Base-by-base conservation (phyloP, 2,113 vertebrate species). In the Lepisosteus oculatus region DNA sequence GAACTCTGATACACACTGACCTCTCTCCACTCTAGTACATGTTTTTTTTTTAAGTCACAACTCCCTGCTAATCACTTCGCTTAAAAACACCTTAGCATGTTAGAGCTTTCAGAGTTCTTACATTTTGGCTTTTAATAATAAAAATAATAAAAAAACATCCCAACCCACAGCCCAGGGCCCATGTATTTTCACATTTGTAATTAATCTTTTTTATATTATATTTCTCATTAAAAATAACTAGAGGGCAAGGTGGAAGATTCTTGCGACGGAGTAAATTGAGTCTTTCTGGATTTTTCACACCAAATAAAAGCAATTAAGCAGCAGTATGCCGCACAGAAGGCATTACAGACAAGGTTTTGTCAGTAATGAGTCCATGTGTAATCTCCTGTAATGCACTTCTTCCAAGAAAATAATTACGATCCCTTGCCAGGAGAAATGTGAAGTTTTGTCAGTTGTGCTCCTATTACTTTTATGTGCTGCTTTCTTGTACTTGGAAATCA, bases 281-380 rank as follows among this genome's bases (percentile, higher is more conserved):
- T 43, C 41, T n/a, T 56, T 42, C 54, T 59, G 55, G 12, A 59
- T 41, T 4, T 8, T 17, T 12, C 67, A 12, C 9, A 44, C 64
- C 45, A 66, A 66, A 66, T 66, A 66, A 66, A 66, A 55, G 12
- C 14, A 67, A 43, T 65, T 43, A 56, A 59, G 54, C 7, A 17
- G 41, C 67, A 4, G 3, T 55, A 55, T 51, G 47, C 55, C 17
- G 47, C 17, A 41, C 8, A 42, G 67, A 55, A 4, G 67, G 11
- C 54, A 15, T 55, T 1, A 15, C 41, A n/a, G 43, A 12, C 54
- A 57, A 51, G 6, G 55, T 57, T 17, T 45, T 47, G 43, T 5
- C 43, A 67, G 61, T 67, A 59, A 14, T 42, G 65, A 67, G 65
- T 17, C 11, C 2, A 15, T 6, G 8, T 3, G 71, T 56, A 47